Evolutionary conservation across 2,888 invertebrate genomes (phyloP).

Genomic region (Phortica magna): DNA sequence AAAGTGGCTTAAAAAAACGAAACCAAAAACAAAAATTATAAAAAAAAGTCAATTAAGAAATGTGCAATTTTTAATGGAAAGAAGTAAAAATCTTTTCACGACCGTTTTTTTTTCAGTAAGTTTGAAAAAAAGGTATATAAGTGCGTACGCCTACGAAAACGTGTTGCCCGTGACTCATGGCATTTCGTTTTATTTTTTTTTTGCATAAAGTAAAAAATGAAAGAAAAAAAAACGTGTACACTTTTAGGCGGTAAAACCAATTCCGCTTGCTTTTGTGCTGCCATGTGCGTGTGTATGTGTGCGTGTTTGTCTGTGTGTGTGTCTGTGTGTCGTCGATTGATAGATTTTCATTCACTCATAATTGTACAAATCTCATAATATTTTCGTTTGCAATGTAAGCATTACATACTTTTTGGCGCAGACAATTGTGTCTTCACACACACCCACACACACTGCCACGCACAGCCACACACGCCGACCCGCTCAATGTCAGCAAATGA

Average conservation of each 20-base stretch:
- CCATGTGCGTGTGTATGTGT: neutral
- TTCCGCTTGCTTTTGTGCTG: neutral
- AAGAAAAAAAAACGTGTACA: constrained; percentile 11
- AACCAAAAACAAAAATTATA: neutral
- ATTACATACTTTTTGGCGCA: constrained; percentile 25
- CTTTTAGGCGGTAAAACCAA: constrained; percentile 23
- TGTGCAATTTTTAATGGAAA: constrained; percentile 7
- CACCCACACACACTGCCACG: neutral
- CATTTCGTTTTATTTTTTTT: neutral
- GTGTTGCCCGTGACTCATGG: constrained; percentile 15
- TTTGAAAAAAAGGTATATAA: neutral
- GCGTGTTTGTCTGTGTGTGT: neutral
- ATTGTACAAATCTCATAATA: constrained; percentile 1
- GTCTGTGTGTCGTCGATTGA: neutral
- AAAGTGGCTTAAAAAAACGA: neutral
- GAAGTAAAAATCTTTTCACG: neutral
- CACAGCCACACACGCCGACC: no score
- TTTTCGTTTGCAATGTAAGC: constrained; percentile 9
- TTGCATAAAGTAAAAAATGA: neutral
- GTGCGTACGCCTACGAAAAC: neutral
- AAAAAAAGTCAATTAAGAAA: constrained; percentile 4
- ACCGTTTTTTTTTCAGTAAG: neutral
- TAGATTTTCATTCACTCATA: neutral
- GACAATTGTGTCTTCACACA: constrained; percentile 2
- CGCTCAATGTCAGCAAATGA: no score